Conservation (phyloP, 2,113 vertebrate species). For the Malaclemys terrapin region DNA sequence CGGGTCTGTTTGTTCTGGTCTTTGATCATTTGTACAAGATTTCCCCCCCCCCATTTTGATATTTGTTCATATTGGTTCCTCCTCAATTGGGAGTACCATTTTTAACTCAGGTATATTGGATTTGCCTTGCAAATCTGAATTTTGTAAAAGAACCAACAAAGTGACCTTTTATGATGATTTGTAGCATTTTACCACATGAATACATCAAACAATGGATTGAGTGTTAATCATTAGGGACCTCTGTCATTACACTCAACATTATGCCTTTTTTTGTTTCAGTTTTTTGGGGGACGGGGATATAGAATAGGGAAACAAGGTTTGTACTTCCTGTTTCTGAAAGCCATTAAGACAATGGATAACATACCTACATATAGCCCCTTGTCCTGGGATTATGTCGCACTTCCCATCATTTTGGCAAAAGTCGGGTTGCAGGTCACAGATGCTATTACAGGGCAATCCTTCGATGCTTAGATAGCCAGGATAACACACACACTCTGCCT, state of each 20-base stretch:
- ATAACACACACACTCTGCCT: slow-evolving; percentile 92
- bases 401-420: slow-evolving; percentile 97
- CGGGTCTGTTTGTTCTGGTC: neutral
- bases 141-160: neutral
- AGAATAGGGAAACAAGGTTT: neutral
- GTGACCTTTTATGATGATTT: neutral
- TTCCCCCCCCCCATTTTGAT: neutral
- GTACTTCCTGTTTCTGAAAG: neutral
- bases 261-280: neutral
- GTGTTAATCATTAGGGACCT: neutral
- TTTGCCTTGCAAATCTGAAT: neutral
- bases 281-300: neutral
- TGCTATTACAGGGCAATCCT: slow-evolving; percentile 91
- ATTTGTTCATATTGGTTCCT: neutral
- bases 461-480: slow-evolving; percentile 92
- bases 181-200: neutral
- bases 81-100: neutral
- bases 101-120: neutral
- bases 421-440: slow-evolving; percentile 89
- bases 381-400: slow-evolving; percentile 92
- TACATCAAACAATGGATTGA: neutral
- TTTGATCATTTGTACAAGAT: neutral
- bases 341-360: neutral
- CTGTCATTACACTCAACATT: neutral
- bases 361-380: slow-evolving; percentile 96